Evolutionary conservation across 2,797 vertebrate genomes (phyloP).

Genomic region (Sibirionetta formosa): DNA sequence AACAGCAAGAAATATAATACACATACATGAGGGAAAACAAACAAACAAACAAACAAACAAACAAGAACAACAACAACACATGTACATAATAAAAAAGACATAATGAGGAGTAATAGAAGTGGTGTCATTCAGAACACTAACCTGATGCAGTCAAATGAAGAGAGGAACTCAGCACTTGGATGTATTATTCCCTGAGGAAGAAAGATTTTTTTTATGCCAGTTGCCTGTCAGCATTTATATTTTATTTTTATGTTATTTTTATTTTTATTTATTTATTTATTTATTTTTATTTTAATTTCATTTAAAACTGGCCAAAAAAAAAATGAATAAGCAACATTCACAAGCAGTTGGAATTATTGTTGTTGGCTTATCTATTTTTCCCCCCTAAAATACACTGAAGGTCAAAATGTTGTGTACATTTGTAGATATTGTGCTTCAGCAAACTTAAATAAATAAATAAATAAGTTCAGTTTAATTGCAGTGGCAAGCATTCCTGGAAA

Average conservation of each 20-base stretch:
- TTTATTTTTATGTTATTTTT: neutral
- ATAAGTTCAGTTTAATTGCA: too few species aligned
- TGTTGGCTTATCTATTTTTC: neutral
- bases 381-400: neutral
- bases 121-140: neutral
- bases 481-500: too few species aligned
- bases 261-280: neutral
- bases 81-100: neutral
- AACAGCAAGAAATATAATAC: slow-evolving; percentile 35
- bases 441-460: neutral
- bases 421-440: neutral
- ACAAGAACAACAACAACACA: too few species aligned
- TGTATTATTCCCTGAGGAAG: neutral
- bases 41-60: too few species aligned
- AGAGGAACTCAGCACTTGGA: neutral
- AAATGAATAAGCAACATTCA: neutral
- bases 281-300: neutral
- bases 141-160: neutral
- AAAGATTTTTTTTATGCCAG: neutral
- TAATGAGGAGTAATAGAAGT: neutral
- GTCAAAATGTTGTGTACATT: neutral
- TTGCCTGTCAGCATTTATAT: neutral
- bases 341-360: neutral
- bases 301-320: neutral
- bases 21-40: neutral